A percentile compares a stretch with the other conserved stretches of the same genome.
Conservation (phyloP, 2,797 vertebrate genomes). For the Novumbra hubbsi region DNA sequence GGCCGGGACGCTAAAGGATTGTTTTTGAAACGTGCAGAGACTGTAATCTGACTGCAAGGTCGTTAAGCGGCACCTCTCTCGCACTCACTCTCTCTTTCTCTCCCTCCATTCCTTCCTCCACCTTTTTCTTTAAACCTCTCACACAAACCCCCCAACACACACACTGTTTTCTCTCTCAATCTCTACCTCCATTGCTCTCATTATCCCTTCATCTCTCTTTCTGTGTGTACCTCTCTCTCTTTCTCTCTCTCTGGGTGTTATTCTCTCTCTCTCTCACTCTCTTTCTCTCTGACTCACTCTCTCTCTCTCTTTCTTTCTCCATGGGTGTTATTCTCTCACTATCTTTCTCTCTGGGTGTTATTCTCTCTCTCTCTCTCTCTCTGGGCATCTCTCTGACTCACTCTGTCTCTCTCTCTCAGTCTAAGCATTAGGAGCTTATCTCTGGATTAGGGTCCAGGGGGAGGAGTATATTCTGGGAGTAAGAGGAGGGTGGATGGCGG, state of each 20-base stretch:
- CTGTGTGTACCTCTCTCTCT: not conserved
- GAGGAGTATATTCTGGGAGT: conserved; percentile 35
- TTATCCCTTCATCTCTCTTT: not conserved
- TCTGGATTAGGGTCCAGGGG: conserved; percentile 54
- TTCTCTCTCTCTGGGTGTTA: not conserved
- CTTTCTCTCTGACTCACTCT: not conserved
- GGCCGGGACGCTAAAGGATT: not conserved
- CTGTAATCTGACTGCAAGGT: conserved; percentile 60
- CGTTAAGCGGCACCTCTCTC: conserved; percentile 53
- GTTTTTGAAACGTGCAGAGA: conserved; percentile 36
- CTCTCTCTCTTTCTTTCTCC: too few relatives aligned
- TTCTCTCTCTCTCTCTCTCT: not conserved
- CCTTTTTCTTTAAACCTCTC: conserved; percentile 6
- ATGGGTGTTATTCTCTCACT: not conserved
- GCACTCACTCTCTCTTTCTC: conserved; percentile 7
- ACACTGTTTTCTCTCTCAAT: not conserved
- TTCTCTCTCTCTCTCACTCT: not conserved
- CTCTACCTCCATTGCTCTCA: not conserved
- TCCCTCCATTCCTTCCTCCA: conserved; percentile 8
- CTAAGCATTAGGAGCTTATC: conserved; percentile 56
- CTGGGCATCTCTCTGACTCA: too few relatives aligned
- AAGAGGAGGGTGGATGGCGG: conserved; percentile 40
- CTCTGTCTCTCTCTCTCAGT: conserved; percentile 1
- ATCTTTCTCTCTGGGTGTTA: not conserved
- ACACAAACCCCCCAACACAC: not conserved